Conservation (phyloP, 2,113 vertebrate genomes). For the Ifrita kowaldi region DNA sequence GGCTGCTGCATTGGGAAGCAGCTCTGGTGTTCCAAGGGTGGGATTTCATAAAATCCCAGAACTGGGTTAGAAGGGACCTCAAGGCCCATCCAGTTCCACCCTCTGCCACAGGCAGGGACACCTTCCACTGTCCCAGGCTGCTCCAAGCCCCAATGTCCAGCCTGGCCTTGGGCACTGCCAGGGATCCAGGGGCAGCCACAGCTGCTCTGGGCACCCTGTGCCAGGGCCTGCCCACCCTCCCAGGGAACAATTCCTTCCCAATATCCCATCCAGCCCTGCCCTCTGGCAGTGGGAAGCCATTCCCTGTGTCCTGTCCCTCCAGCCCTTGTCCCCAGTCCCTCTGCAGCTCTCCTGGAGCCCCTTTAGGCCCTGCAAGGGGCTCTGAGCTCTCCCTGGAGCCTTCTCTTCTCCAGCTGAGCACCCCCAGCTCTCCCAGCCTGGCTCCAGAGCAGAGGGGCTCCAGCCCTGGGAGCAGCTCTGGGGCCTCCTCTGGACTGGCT, state of each 20-base stretch:
- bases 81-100: fast-evolving
- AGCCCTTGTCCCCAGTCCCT: background rate
- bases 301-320: background rate
- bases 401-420: background rate
- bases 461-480: background rate
- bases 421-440: background rate
- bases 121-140: background rate
- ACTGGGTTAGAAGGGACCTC: background rate
- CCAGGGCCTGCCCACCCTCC: background rate
- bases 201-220: background rate
- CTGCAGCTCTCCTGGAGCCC: background rate
- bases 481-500: background rate
- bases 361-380: background rate
- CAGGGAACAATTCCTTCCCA: background rate
- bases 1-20: background rate
- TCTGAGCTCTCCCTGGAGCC: background rate
- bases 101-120: background rate
- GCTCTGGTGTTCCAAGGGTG: background rate
- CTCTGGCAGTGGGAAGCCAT: background rate
- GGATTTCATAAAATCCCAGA: background rate
- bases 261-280: background rate
- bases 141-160: background rate
- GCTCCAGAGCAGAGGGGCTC: background rate
- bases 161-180: background rate
- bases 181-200: background rate